Conservation (phyloP, 2,113 vertebrate species). For the Ceuthmochares aereus region DNA sequence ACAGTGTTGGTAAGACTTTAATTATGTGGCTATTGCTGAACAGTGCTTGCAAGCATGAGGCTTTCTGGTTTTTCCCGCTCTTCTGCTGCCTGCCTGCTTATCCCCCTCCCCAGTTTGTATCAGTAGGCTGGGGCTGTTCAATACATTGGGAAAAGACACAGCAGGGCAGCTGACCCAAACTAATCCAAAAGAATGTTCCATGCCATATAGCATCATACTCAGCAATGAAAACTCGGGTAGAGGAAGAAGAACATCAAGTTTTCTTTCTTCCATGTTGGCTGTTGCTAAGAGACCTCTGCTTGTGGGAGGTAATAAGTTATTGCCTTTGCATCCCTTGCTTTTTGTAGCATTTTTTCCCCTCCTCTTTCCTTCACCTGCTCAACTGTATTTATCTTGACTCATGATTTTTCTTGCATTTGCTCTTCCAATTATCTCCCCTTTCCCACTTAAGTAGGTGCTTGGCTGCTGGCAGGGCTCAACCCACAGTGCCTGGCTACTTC, state of each 20-base stretch:
- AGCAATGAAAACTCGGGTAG: neutral
- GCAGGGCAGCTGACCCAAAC: neutral
- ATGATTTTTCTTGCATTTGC: neutral
- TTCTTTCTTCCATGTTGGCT: neutral
- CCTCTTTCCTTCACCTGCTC: neutral
- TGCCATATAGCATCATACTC: fast-evolving
- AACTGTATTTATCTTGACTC: neutral
- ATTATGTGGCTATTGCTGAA: neutral
- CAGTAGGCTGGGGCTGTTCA: neutral
- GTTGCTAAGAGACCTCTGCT: neutral
- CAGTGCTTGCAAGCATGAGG: neutral
- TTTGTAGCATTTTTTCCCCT: neutral
- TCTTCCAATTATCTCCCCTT: neutral
- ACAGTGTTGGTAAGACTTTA: neutral
- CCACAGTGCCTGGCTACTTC: neutral
- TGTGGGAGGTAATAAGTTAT: neutral
- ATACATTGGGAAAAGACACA: neutral
- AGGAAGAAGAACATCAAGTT: neutral
- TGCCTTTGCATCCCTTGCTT: neutral
- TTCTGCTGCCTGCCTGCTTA: neutral
- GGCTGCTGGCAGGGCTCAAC: neutral
- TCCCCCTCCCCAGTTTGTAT: neutral
- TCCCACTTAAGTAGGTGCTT: neutral
- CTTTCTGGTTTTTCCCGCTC: neutral
- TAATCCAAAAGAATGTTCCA: neutral